Evolutionary conservation across 2,797 vertebrate genomes (phyloP), one percentile per base, ranked within the genome.

Genomic region (Emydoidea blandingii): DNA sequence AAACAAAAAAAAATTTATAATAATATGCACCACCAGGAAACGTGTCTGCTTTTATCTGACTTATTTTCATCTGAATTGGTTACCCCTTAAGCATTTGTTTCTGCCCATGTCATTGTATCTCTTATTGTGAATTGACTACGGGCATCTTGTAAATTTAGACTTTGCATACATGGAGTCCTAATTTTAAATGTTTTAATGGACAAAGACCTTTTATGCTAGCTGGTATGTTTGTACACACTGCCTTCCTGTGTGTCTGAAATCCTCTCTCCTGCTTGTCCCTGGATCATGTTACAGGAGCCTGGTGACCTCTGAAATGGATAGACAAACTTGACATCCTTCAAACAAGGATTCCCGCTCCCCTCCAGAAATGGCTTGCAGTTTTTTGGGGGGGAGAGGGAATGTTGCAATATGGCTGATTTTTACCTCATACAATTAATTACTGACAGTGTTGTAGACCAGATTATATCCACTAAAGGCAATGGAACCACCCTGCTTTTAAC

Each of bases 401-500:
- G 53, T 54, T 54, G 53, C 19, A 50, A 16, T 50, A 16, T 50
- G 50, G 50, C 50, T 50, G 50, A 50, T 50, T 50, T 50, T 50
- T 50, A 50, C 5, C 85, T 86, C 82, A 91, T 94, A 89, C 94
- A 83, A 65, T 27, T 47, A 78, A 78, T 78, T 78, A 47, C 74
- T 78, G 14, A 49, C 44, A 65, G 94, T 90, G 68, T 49, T 82
- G 87, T 86, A 94, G 86, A 84, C 94, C 93, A 93, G 90, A 95
- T 90, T 89, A 88, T 92, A 91, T 96, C 93, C 93, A 94, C 95
- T 76, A 88, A 90, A 97, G 86, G 82, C 93, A 97, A 97, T 94
- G 82, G 92, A 93, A 95, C 93, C 96, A 95, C 80, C 37, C 89
- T 85, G 94, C 94, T 93, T 95, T 95, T 97, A 96, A 90, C 94